A percentile compares a stretch with the other conserved stretches of the same genome.
These are phyloP conservation scores for Coelopa frigida DNA, from an alignment of 1,140 invertebrate species.

Conservation along the genomic window DNA sequence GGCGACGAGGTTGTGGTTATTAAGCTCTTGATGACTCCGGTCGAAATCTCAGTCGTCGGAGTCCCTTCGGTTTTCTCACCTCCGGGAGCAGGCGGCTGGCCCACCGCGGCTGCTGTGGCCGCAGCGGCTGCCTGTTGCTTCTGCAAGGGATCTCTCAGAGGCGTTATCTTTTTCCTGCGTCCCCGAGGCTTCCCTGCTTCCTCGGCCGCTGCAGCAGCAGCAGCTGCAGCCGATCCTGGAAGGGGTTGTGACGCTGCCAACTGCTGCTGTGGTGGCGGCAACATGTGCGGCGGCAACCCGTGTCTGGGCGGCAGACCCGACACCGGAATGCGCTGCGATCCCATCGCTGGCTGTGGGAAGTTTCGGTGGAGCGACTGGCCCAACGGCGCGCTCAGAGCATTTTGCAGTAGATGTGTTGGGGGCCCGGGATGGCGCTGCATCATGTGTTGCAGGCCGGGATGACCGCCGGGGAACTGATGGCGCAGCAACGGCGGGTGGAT, in stretches of 20 bases:
- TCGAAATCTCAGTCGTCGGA: neutral
- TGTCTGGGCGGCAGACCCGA: constrained; percentile 22
- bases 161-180: constrained; percentile 40
- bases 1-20: neutral
- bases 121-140: constrained; percentile 42
- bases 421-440: constrained; percentile 26
- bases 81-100: too few relatives aligned
- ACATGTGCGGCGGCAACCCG: constrained; percentile 27
- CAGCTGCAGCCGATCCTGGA: neutral
- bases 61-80: too few relatives aligned
- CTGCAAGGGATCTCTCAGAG: constrained; percentile 31
- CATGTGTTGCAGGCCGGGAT: constrained; percentile 24
- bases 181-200: constrained; percentile 31
- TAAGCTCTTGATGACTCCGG: too few relatives aligned
- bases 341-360: constrained; percentile 14
- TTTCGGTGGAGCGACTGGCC: constrained; percentile 28
- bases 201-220: neutral
- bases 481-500: constrained; percentile 38
- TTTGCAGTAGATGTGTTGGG: constrained; percentile 35
- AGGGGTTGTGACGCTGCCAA: constrained; percentile 5
- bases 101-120: constrained; percentile 27
- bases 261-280: constrained; percentile 15
- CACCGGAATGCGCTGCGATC: constrained; percentile 1
- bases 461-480: constrained; percentile 30
- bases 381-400: constrained; percentile 31